These are phyloP conservation scores for Labrus mixtus DNA, from an alignment of 2,113 vertebrate species.

Conservation along the genomic window DNA sequence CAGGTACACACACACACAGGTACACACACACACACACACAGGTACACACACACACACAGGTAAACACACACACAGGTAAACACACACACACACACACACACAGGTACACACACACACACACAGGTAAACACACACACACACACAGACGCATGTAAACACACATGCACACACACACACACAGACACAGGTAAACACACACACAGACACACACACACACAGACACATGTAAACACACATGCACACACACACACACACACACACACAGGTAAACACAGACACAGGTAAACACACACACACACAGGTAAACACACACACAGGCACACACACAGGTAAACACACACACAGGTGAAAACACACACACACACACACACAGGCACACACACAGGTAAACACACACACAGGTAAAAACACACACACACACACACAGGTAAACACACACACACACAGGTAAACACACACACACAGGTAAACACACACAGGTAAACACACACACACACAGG, in stretches of 20 bases:
- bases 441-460: no score
- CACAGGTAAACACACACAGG: constrained; percentile 80
- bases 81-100: background rate
- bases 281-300: constrained; percentile 82
- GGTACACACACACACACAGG: background rate
- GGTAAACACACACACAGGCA: constrained; percentile 73
- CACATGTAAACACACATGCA: no score
- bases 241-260: constrained; percentile 59
- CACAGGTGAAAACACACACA: constrained; percentile 80
- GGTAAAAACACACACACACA: constrained; percentile 74
- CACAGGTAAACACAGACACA: constrained; percentile 77
- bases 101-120: no score
- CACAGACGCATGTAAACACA: constrained; percentile 83
- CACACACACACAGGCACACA: no score
- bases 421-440: constrained; percentile 80
- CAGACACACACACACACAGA: constrained; percentile 81
- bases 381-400: constrained; percentile 82
- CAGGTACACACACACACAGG: no score
- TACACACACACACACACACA: no score
- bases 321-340: no score
- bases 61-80: constrained; percentile 81
- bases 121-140: constrained; percentile 81
- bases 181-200: constrained; percentile 80
- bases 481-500: constrained; percentile 83
- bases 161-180: constrained; percentile 47